These are phyloP conservation scores for Prunella himalayana DNA, from an alignment of 2,113 vertebrate genomes.

Conservation along the genomic window DNA sequence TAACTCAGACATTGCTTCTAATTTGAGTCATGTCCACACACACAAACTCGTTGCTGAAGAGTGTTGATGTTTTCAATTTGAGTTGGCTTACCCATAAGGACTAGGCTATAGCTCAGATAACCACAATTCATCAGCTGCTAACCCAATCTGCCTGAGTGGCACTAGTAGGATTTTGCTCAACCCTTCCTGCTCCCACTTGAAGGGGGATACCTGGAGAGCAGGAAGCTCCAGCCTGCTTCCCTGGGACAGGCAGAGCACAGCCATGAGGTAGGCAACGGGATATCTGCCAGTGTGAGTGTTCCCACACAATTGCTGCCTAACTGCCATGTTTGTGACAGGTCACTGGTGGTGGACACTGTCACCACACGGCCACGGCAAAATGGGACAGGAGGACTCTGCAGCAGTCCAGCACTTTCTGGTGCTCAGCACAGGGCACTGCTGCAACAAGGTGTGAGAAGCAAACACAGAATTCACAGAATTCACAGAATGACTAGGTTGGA, in stretches of 20 bases:
- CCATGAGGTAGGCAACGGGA: fast-evolving
- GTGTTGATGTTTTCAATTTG: constrained; percentile 36
- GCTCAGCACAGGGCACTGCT: background rate
- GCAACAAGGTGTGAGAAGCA: background rate
- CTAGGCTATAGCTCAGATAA: constrained; percentile 47
- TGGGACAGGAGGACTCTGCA: background rate
- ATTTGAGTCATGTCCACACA: constrained; percentile 11
- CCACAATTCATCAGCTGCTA: constrained; percentile 27
- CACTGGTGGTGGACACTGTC: background rate
- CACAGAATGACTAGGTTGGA: background rate
- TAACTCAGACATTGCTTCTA: background rate
- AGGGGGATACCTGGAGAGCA: background rate
- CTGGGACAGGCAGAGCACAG: background rate
- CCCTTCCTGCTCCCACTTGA: background rate
- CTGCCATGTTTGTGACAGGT: background rate
- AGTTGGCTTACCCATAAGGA: background rate
- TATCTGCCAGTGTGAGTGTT: fast-evolving
- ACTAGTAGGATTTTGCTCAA: background rate
- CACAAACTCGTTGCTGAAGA: background rate
- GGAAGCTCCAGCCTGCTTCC: background rate
- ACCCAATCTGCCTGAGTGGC: background rate
- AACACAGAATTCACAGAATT: background rate
- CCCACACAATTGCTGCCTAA: background rate
- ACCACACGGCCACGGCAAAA: fast-evolving
- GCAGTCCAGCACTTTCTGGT: fast-evolving